Percentiles rank a stretch among this genome's conserved stretches.
Evolutionary conservation across 2,797 vertebrate genomes (phyloP).

Genomic region (Sebastiscus albofasciatus): DNA sequence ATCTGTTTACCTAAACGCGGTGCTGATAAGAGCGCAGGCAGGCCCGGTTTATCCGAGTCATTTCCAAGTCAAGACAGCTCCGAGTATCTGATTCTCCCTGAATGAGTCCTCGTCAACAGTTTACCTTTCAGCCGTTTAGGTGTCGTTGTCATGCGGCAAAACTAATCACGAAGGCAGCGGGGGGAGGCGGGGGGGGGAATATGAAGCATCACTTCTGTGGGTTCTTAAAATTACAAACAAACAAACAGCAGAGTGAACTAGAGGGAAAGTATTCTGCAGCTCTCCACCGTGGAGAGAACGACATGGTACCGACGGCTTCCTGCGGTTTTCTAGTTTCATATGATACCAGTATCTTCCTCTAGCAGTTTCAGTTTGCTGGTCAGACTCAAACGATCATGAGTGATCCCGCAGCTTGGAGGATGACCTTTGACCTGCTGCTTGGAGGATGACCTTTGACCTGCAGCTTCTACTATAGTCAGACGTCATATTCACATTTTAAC

Average conservation of each 20-base stretch:
- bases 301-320: too few species aligned
- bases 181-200: not conserved
- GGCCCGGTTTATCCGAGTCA: slow-evolving; percentile 18
- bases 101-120: not conserved
- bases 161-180: not conserved
- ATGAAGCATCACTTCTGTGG: not conserved
- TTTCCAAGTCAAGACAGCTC: slow-evolving; percentile 24
- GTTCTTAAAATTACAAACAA: not conserved
- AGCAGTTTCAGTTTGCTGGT: not conserved
- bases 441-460: too few species aligned
- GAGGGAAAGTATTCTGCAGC: not conserved
- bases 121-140: not conserved
- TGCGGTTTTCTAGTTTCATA: too few species aligned
- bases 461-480: too few species aligned
- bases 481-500: too few species aligned
- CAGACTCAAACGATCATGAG: too few species aligned
- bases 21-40: slow-evolving; percentile 26
- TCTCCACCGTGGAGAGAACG: not conserved
- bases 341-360: not conserved
- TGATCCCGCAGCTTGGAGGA: too few species aligned
- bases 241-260: not conserved
- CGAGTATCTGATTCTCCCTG: not conserved
- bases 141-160: not conserved
- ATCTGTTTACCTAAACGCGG: slow-evolving; percentile 46
- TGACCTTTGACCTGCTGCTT: too few species aligned